Evolutionary conservation across 2,888 invertebrate species (phyloP), one percentile per base, ranked within the genome.

Genomic region (Drosophila meridiana): DNA sequence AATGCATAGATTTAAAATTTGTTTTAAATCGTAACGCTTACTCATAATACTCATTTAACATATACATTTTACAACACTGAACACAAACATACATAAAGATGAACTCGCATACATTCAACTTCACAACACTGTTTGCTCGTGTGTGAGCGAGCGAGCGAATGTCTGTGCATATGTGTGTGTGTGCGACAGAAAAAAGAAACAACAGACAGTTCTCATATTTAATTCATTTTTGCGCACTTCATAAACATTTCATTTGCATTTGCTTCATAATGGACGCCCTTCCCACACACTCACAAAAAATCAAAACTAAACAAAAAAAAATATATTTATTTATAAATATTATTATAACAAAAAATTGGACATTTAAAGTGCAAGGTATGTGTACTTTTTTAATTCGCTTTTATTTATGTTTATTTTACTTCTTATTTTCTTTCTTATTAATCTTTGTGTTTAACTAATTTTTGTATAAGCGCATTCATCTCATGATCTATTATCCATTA

Each of bases 351-450:
- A 52, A 52, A 62, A 73, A 87, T 83, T 82, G 89, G 86, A 89
- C 78, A 58, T 74, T 50, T 80, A 72, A 78, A 87, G 89, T 89
- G 89, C 83, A 90, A 87, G 87, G 87, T 87, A 87, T 87, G 87
- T 87, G 87, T 83, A 86, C 88, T 74, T 83, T 82, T 71, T 74
- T 9, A 69, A 74, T 75, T 66, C 43, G 58, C 40, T 79, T 79
- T 77, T 78, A 52, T 66, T 84, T 74, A 7, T 61, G 30, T 47
- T 63, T 14, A 13, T 62, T 67, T 69, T 61, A 48, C 36, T 32
- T 73, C 64, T 58, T 20, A 1, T 34, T 34, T 52, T 20, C 20
- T n/a, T 6, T 34, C 48, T 28, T 72, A 50, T 48, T 57, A 20
- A 20, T 38, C 4, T 55, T 53, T 53, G 32, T 30, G 26, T 36